phyloP scores from a whole-genome alignment of 2,797 vertebrate species.

The Cheirogaleus major region DNA sequence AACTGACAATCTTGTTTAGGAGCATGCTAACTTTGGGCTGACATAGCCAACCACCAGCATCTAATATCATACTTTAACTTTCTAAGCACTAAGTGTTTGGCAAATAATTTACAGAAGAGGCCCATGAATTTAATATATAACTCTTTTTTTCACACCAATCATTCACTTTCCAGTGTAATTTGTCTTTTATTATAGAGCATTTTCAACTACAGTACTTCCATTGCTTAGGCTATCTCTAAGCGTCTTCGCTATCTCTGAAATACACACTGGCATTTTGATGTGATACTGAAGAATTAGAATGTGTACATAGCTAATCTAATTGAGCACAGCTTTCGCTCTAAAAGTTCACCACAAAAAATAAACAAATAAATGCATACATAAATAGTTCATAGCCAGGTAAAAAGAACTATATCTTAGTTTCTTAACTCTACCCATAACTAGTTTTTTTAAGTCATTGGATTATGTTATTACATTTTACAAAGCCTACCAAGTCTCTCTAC shows the following conservation, averaged over 20 bases:
- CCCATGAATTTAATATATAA: background rate
- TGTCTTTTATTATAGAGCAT: background rate
- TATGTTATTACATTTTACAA: background rate
- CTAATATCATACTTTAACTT: background rate
- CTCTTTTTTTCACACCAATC: background rate
- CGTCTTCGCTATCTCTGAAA: background rate
- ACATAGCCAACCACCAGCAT: background rate
- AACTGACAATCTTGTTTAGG: background rate
- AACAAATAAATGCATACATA: background rate
- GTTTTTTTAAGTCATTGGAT: background rate
- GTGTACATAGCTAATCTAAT: background rate
- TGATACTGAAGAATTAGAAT: background rate
- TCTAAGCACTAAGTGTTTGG: background rate
- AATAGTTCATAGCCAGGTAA: background rate
- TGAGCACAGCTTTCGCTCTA: background rate
- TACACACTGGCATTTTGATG: background rate
- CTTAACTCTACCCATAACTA: background rate
- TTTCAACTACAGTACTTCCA: background rate
- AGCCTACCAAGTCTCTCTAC: background rate
- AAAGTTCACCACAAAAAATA: background rate
- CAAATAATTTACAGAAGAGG: slow-evolving; percentile 29
- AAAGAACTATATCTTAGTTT: background rate
- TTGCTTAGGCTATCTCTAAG: background rate
- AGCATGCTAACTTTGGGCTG: background rate
- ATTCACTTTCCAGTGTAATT: background rate